Evolutionary conservation across 2,797 vertebrate species (phyloP).

Genomic region (Falco rusticolus): DNA sequence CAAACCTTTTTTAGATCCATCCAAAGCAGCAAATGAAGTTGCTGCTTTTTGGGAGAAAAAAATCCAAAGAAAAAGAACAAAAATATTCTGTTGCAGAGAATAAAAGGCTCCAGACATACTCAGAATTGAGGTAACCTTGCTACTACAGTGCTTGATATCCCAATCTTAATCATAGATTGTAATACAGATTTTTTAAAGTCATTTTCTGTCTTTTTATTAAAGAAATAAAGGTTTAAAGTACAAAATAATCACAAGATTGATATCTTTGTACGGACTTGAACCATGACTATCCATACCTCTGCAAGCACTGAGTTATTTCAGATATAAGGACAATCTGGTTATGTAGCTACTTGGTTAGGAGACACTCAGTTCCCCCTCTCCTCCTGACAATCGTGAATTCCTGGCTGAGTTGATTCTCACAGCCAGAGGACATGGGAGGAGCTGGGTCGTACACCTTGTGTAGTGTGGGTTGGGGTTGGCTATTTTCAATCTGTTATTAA

Average conservation of each 20-base stretch:
- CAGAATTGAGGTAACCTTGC: not conserved
- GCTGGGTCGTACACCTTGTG: rapidly evolving
- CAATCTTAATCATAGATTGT: not conserved
- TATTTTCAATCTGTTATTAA: not conserved
- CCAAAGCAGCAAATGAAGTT: not conserved
- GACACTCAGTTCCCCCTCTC: not conserved
- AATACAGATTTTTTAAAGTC: not conserved
- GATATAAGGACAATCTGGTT: not conserved
- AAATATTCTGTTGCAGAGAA: constrained; percentile 13
- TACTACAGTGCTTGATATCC: not conserved
- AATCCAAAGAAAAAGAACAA: not conserved
- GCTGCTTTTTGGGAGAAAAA: not conserved
- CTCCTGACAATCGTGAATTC: not conserved
- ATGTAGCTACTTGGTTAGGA: not conserved
- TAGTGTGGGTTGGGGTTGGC: not conserved
- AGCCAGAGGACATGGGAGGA: not conserved
- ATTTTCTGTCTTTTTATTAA: not conserved
- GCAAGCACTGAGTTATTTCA: not conserved
- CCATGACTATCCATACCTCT: not conserved
- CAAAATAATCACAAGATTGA: not conserved
- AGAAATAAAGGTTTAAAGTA: not conserved
- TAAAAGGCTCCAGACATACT: not conserved
- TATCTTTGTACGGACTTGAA: not conserved
- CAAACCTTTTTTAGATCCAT: not conserved
- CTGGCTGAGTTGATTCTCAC: not conserved